Base-by-base conservation (phyloP, 2,113 vertebrate species). In the Egretta garzetta region DNA sequence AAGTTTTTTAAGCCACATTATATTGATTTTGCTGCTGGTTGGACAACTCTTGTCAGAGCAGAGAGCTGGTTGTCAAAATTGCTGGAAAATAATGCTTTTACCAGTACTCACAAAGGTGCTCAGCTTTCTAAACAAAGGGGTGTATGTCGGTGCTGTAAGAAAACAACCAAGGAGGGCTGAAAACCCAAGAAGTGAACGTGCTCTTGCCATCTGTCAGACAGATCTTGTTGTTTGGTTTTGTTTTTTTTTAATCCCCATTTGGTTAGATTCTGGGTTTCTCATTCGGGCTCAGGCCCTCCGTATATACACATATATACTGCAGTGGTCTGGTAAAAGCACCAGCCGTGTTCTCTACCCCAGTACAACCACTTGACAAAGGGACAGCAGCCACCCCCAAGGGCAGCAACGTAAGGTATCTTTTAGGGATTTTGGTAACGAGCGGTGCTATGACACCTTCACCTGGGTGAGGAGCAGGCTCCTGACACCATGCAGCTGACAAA, bases 31-130 rank as follows among this genome's bases (percentile, higher is more conserved):
- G 39, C 24, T 67, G 35, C 30, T 68, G 52, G 56, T 14, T 91
- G 49, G 86, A 87, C 86, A 96, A 27, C 10, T 45, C 43, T 60
- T 81, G 87, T 81, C 91, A 93, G 94, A 95, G 64, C 80, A 80
- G 33, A 59, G 49, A 84, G 39, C 24, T 50, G 41, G 55, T 7
- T 79, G 83, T 49, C 47, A 81, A 85, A 92, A 91, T 14, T 52
- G 52, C 35, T 68, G 76, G 66, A 19, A 81, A 81, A 81, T 53
- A 60, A 74, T 64, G 66, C 9, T 92, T 91, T 88, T 80, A 93
- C 23, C 33, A 63, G 45, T 47, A 60, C 47, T 86, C 41, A 79
- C 26, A 83, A 45, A 83, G 80, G 70, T 2, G 22, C 95, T 39
- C 30, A 60, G 52, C 68, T 86, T 86, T 52, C 60, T 71, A n/a